phyloP scores from a whole-genome alignment of 2,797 vertebrate genomes.

The Gadopsis bispinosus region DNA sequence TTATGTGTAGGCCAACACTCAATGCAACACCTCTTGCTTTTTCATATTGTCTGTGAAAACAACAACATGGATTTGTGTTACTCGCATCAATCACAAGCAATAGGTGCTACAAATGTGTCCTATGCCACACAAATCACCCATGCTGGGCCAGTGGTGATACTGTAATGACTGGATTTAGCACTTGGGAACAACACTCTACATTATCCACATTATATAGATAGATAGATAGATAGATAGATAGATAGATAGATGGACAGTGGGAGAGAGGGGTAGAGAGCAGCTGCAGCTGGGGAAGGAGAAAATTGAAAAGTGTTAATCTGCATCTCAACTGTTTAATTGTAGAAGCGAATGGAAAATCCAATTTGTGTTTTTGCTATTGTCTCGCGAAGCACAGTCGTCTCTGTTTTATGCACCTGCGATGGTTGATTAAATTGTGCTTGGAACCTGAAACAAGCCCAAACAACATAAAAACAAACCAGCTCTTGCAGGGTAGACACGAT shows the following conservation, averaged over 20 bases:
- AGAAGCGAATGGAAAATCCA: conserved; percentile 64
- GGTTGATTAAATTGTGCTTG: conserved; percentile 70
- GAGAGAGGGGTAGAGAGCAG: conserved; percentile 23
- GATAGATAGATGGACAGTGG: neutral
- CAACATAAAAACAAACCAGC: conserved; percentile 58
- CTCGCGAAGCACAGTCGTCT: conserved; percentile 49
- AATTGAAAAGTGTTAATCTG: conserved; percentile 70
- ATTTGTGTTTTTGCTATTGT: conserved; percentile 70
- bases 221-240: neutral
- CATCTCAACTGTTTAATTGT: conserved; percentile 72
- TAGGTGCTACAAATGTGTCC: conserved; percentile 30
- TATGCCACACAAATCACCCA: conserved; percentile 32
- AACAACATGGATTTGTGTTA: conserved; percentile 44
- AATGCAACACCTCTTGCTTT: conserved; percentile 18
- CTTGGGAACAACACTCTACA: conserved; percentile 17
- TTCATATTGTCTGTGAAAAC: conserved; percentile 37
- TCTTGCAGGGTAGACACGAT: conserved; percentile 50
- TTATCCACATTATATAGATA: conserved; percentile 1
- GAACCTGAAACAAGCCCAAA: conserved; percentile 61
- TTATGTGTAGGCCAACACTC: conserved; percentile 12
- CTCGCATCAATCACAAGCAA: conserved; percentile 38
- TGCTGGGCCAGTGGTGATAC: conserved; percentile 19
- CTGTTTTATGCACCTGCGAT: conserved; percentile 68
- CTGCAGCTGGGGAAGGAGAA: conserved; percentile 40
- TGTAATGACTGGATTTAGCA: conserved; percentile 48